Evolutionary conservation across 2,888 invertebrate species (phyloP), one percentile per base, ranked within the genome.

Genomic region (Deroplatys truncata): DNA sequence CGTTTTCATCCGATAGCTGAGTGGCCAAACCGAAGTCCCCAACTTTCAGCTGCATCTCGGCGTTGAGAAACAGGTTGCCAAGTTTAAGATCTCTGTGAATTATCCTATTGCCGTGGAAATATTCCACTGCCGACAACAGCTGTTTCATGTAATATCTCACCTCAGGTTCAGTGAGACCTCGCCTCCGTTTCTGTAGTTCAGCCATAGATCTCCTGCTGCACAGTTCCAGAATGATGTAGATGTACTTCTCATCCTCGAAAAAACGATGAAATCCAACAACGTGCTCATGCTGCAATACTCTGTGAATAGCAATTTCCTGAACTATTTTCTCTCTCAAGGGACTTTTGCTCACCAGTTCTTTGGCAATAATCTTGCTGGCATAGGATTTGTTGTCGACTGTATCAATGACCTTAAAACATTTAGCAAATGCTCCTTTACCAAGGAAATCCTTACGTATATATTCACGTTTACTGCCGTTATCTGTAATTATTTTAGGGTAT

Each of bases 1-100:
- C 95, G 29, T 95, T 95, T 88, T 94, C 94, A 92, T 92, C 94
- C 85, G 94, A 94, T 2, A 96, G 92, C 28, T 93, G 93, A 2
- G 95, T 95, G 7, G 96, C 96, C 88, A 96, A 92, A 25, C 96
- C 96, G 92, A 96, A 96, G 92, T 96, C 96, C 35, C 96, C 96
- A 90, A 96, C 94, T 92, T 95, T 96, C 10, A 93, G 91, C 86
- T 93, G 92, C 93, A 94, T 93, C 7, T 93, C 93, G 56, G 94
- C 94, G 92, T 95, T 95, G 82, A 96, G 93, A 91, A 96, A 96
- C 29, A 96, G 93, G 92, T 96, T 96, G 28, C 95, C 95, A 13
- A 96, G 93, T 92, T 96, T 96, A 35, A 96, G 92, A 92, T 96
- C 96, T 35, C 96, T 93, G 92, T 96, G 96, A 91, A 96, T 95